Evolutionary conservation across 2,888 invertebrate genomes (phyloP), one percentile per base, ranked within the genome.

Genomic region (Anoplius nigerrimus): DNA sequence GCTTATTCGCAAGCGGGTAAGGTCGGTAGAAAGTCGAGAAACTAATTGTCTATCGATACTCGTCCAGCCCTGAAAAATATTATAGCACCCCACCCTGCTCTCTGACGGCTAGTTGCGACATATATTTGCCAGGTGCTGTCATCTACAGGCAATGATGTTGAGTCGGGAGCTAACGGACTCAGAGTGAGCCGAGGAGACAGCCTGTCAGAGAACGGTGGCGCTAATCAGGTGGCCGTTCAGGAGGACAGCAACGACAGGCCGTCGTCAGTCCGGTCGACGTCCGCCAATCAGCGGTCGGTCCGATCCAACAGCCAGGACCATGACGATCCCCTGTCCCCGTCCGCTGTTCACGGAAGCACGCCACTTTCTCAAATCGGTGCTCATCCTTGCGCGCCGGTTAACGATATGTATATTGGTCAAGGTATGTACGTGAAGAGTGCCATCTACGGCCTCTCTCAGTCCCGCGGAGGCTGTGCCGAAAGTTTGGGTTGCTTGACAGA

Each of bases 311-410:
- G 84, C 70, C 86, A 87, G 71, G 87, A 87, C 71, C 85, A 83
- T 56, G 87, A 87, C 62, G 85, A 86, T 76, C 85, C 86, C 46
- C 82, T 88, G 53, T 89, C 90, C 66, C 89, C 89, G 46, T 87
- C 89, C 42, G 86, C 94, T 76, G 93, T 96, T 61, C 94, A 95
- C 87, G 96, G 96, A 46, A 95, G 95, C 78, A 96, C 96, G 61
- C 96, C 97, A 0, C 92, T 97, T 62, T 94, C 95, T 54, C 95
- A 96, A 89, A 96, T 97, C 79, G 96, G 96, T 65, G 93, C 94
- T 67, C 93, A 92, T 81, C 89, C 93, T 55, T 91, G 94, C 79
- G 91, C 92, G 55, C 91, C 91, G 48, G 90, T 91, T 75, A 89
- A 87, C 75, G 90, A 90, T 75, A 87, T 87, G 78, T 89, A 87